Evolutionary conservation across 2,797 vertebrate species (phyloP), one percentile per base, ranked within the genome.

Genomic region (Poeciliopsis gracilis): DNA sequence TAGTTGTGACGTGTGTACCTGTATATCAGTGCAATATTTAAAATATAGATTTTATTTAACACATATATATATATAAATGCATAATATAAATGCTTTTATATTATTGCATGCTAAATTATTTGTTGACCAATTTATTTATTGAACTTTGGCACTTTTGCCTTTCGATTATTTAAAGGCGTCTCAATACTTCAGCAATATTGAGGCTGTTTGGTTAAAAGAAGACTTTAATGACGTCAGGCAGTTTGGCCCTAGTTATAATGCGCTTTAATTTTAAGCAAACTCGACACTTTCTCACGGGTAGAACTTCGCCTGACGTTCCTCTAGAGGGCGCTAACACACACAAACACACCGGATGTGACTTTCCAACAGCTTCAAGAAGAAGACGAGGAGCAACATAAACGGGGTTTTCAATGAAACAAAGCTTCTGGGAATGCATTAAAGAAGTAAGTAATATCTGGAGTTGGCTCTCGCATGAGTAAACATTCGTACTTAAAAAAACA

Each of bases 291-390:
- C 51, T 59, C 13, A 28, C n/a, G 4, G 55, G 59, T 36, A 63
- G 16, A 20, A 8, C 30, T 20, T 36, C 1, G 16, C 18, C 4
- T 25, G 36, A 38, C 20, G 0, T 10, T 28, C 33, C 80, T 33
- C 66, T 59, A 82, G 92, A 20, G 78, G 80, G 87, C 82, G 71
- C 2, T 59, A 36, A 0, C 11, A 15, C 13, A 46, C 28, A 41
- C 25, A 45, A 1, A 16, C 20, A 8, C 0, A 45, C 57, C 79
- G 77, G 73, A 79, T 30, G 36, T 80, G 16, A 15, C 16, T 20
- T 2, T 3, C 46, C 1, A 13, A 2, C 15, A 16, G 66, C 0
- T 0, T 2, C 0, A 28, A 81, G 70, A 88, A 78, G 70, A 88
- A 78, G 81, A 55, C 23, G 72, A 38, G 51, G 49, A 41, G 23